phyloP scores from a whole-genome alignment of 2,797 vertebrate genomes.

The Gallinago nigripennis region DNA sequence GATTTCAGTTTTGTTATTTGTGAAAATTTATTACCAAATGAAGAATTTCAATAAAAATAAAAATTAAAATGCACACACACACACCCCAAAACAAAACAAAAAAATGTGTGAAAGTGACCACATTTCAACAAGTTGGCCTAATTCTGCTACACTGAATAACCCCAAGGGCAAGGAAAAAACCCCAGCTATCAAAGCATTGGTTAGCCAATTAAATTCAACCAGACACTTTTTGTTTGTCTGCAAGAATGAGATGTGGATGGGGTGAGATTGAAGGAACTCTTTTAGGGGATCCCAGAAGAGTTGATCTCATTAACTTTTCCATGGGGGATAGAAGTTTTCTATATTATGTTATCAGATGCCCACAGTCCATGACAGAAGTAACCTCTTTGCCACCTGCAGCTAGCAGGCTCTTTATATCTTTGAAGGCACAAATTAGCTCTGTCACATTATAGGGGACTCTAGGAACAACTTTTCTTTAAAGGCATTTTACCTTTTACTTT shows the following conservation, averaged over 20 bases:
- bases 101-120: rapidly evolving
- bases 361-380: background rate
- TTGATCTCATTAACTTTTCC: constrained; percentile 62
- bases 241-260: background rate
- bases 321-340: constrained; percentile 16
- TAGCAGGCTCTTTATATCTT: constrained; percentile 27
- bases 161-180: background rate
- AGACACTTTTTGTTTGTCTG: constrained; percentile 9
- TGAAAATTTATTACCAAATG: background rate
- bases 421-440: constrained; percentile 41
- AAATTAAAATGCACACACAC: background rate
- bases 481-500: background rate
- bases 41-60: background rate
- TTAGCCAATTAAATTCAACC: constrained; percentile 30
- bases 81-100: background rate
- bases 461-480: constrained; percentile 40
- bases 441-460: background rate
- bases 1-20: background rate
- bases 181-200: background rate
- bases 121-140: background rate
- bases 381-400: constrained; percentile 25
- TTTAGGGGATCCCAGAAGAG: constrained; percentile 15
- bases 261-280: constrained; percentile 12
- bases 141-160: background rate
- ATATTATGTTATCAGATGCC: constrained; percentile 12